Base-by-base conservation (phyloP, 2,113 vertebrate genomes). In the Dinomys branickii region DNA sequence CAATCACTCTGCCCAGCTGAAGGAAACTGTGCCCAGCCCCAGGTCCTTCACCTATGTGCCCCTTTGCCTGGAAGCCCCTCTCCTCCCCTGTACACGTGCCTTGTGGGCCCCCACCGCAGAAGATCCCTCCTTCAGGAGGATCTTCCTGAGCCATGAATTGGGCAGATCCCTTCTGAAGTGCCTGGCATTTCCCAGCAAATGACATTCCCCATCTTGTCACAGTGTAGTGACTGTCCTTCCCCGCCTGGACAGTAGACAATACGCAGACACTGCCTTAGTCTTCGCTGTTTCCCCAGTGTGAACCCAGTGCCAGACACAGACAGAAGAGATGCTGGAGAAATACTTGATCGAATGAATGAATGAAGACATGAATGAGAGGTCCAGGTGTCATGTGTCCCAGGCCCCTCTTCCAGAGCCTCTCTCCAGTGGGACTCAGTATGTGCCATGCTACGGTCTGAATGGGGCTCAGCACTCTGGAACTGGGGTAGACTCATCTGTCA, bases 1-100 rank as follows among this genome's bases (percentile, higher is more conserved):
- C 35, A 59, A 65, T n/a, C 28, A 58, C n/a, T 54, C 82, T 90
- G 12, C 17, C 52, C 28, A 0, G 4, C 22, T 33, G 28, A 7
- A 24, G 6, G 50, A 78, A 24, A 35, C 73, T 80, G 1, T 14
- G 81, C 24, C 20, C 30, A n/a, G 33, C 28, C 73, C 6, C 52
- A 35, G 54, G 8, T 26, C 38, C 26, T 22, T 28, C 26, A 3
- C 13, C 47, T 85, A 3, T 4, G 14, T 19, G 41, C 5, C 19
- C 35, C 56, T 88, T 67, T 82, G 16, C 73, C 61, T 26, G 52
- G 67, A 80, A 7, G 14, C 17, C 22, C n/a, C 73, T 61, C 33
- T 4, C 22, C 22, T 33, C 19, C 33, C 13, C 16, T 3, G 6
- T 24, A 82, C n/a, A 2, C 24, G 10, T 2, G 11, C 0, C 12